These are phyloP conservation scores for Plutella xylostella DNA, from an alignment of 2,888 invertebrate genomes.

Conservation along the genomic window DNA sequence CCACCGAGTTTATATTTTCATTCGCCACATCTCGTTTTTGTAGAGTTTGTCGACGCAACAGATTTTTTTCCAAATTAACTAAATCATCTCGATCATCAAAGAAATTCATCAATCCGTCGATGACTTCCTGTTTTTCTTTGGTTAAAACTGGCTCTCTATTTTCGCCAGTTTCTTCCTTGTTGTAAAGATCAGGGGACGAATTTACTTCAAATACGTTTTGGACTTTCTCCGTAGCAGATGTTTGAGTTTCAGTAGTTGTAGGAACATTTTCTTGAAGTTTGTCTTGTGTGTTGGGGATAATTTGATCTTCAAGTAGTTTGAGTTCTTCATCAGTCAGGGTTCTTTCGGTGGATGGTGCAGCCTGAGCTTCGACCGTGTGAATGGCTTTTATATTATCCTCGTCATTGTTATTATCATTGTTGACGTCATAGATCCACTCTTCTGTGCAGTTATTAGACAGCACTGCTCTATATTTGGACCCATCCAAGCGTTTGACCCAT, in stretches of 20 bases:
- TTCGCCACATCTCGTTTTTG: too few species aligned
- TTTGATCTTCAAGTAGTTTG: slow-evolving; percentile 49
- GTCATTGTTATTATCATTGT: slow-evolving; percentile 16
- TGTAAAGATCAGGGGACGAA: too few species aligned
- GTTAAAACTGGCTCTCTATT: slow-evolving; percentile 23
- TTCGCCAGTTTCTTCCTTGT: neutral
- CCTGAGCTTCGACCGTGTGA: slow-evolving; percentile 35
- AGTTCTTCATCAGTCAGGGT: slow-evolving; percentile 39
- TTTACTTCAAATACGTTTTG: too few species aligned
- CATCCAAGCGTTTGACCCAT: slow-evolving; percentile 70
- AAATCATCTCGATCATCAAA: too few species aligned
- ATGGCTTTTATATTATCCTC: slow-evolving; percentile 43
- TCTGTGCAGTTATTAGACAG: slow-evolving; percentile 75
- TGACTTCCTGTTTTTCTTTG: slow-evolving; percentile 47
- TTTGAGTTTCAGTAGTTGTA: neutral
- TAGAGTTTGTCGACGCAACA: slow-evolving; percentile 15
- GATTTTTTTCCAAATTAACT: too few species aligned
- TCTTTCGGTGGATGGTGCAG: slow-evolving; percentile 31
- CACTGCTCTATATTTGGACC: slow-evolving; percentile 71
- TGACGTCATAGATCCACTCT: slow-evolving; percentile 58
- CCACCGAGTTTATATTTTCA: too few species aligned
- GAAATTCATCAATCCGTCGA: slow-evolving; percentile 53
- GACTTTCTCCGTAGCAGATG: neutral
- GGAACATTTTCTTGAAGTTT: slow-evolving; percentile 14
- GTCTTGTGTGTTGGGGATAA: slow-evolving; percentile 31